Evolutionary conservation across 2,113 vertebrate genomes (phyloP).

Genomic region (Sturnira hondurensis): DNA sequence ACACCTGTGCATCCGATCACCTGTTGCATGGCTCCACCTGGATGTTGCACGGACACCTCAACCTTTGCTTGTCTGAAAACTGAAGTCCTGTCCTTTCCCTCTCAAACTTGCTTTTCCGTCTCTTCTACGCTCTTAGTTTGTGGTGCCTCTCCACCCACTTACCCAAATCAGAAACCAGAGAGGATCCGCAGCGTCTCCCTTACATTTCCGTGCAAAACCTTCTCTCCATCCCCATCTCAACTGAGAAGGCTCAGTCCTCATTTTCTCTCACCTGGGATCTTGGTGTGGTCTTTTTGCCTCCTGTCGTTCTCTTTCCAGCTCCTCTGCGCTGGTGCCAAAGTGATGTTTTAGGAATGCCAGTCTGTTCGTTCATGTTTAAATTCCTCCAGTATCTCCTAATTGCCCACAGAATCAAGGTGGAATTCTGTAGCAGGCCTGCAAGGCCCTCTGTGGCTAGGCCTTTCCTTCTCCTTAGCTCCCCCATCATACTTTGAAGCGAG

Average conservation of each 20-base stretch:
- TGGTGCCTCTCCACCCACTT: neutral
- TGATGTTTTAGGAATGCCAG: neutral
- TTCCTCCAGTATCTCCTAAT: neutral
- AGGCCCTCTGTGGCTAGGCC: neutral
- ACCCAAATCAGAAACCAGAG: neutral
- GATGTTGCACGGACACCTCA: neutral
- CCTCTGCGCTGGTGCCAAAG: neutral
- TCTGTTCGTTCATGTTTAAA: neutral
- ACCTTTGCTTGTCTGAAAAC: conserved; percentile 7
- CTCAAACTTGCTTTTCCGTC: neutral
- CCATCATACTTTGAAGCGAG: neutral
- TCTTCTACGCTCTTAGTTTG: neutral
- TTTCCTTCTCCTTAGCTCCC: neutral
- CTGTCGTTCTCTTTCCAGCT: neutral
- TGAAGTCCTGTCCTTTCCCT: neutral
- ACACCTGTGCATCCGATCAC: neutral
- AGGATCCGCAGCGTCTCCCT: neutral
- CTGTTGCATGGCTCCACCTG: neutral
- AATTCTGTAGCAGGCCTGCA: neutral
- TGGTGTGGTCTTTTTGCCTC: neutral
- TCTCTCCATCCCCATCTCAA: neutral
- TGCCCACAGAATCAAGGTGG: neutral
- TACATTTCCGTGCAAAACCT: neutral
- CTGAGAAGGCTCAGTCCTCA: neutral
- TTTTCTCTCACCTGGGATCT: neutral